Percentiles rank a stretch among this genome's conserved stretches.
phyloP scores from a whole-genome alignment of 2,113 vertebrate species.

The Ophiodon elongatus region DNA sequence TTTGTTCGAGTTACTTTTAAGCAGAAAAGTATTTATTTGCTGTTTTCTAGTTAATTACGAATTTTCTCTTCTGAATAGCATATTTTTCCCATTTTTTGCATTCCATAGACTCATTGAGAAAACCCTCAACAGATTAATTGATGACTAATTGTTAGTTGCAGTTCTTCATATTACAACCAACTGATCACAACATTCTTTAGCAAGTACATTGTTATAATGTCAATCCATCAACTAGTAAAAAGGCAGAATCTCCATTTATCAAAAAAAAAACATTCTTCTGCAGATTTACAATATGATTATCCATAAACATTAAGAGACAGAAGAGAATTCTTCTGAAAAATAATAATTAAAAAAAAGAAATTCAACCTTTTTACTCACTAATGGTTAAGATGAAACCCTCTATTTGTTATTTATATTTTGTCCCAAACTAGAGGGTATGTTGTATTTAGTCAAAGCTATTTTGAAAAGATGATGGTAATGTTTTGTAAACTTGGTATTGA shows the following conservation, averaged over 20 bases:
- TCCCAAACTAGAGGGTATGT: not conserved
- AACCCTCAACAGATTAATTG: not conserved
- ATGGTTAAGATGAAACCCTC: not conserved
- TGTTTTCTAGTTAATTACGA: not conserved
- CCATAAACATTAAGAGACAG: not conserved
- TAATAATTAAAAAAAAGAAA: not conserved
- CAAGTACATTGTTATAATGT: not conserved
- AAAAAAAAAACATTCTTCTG: not conserved
- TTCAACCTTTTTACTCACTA: not conserved
- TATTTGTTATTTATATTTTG: not conserved
- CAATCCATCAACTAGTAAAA: not conserved
- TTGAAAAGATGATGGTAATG: not conserved
- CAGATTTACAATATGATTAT: not conserved
- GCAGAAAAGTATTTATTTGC: not conserved
- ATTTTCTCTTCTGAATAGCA: not conserved
- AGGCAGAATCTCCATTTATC: too few relatives aligned
- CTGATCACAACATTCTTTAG: too few relatives aligned
- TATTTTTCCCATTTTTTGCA: not conserved
- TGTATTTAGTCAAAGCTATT: not conserved
- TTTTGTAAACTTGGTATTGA: not conserved
- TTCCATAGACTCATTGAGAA: not conserved
- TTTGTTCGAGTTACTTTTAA: too few relatives aligned
- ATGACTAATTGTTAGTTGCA: not conserved
- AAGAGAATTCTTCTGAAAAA: too few relatives aligned
- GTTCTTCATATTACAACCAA: not conserved